Evolutionary conservation across 1,140 invertebrate genomes (phyloP), one percentile per base, ranked within the genome.

Genomic region (Drosophila pseudoobscura): DNA sequence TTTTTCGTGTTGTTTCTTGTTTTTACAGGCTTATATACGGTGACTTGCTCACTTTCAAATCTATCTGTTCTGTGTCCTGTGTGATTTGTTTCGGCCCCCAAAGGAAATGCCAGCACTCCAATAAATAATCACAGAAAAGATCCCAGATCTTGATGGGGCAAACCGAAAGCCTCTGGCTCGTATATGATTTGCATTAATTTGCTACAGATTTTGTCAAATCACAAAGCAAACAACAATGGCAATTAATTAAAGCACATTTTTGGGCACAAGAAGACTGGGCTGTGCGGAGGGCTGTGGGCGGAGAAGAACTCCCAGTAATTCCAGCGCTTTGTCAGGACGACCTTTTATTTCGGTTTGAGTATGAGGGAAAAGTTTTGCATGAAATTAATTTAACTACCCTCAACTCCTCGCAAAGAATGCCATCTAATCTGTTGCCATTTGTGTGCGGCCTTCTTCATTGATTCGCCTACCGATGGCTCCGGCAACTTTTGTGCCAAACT

Each of bases 201-300:
- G 46, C 49, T 15, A 31, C 46, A 52, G 54, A 71, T 59, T 71
- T 59, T 54, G 50, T 64, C 64, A 62, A 80, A 66, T 80, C 73
- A 68, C 62, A 54, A 17, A 55, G 54, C 61, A 75, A 47, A 57
- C 64, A 82, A 85, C 82, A 87, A 87, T 87, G 78, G 60, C 80
- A 87, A 85, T 85, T 85, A 85, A 85, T 85, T 85, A 80, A 85
- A 87, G 71, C 52, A 59, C 35, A 87, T 87, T 85, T 80, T 56
- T 55, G 43, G 20, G 41, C 49, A 43, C n/a, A 22, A n/a, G 52
- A 20, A 15, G 35, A 39, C 35, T 5, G 9, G 9, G 41, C 24
- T 13, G n/a, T 3, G 41, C 24, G n/a, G 35, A 20, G 26, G 35
- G n/a, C n/a, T n/a, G n/a, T n/a, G n/a, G n/a, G 31, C 46, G 26